A percentile compares a stretch with the other conserved stretches of the same genome.
These are phyloP conservation scores for Pediacus dermestoides DNA, from an alignment of 2,888 invertebrate genomes.

Conservation along the genomic window DNA sequence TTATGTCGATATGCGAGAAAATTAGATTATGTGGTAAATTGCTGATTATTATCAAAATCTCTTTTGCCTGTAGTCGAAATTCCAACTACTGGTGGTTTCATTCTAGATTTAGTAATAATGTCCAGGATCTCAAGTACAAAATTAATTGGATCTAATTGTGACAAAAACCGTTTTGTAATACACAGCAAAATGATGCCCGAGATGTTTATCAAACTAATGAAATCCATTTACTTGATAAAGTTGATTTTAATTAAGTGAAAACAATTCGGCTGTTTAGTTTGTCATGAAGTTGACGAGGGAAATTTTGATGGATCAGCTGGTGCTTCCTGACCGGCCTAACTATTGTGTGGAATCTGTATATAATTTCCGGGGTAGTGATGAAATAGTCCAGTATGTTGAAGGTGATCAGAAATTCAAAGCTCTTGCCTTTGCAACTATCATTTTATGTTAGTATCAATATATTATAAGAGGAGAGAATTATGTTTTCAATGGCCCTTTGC, in stretches of 20 bases:
- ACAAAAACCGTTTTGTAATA: too few relatives aligned
- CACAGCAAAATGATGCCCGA: too few relatives aligned
- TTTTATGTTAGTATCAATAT: neutral
- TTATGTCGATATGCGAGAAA: too few relatives aligned
- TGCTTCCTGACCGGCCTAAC: constrained; percentile 25
- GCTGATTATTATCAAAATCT: too few relatives aligned
- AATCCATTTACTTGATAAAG: constrained; percentile 18
- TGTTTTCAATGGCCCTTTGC: neutral
- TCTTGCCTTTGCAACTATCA: too few relatives aligned
- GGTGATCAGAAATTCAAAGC: constrained; percentile 6
- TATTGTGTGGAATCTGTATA: constrained; percentile 36
- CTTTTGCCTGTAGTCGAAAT: too few relatives aligned
- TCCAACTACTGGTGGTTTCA: too few relatives aligned
- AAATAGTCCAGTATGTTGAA: constrained; percentile 22
- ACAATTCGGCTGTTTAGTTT: constrained; percentile 21
- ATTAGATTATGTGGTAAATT: too few relatives aligned
- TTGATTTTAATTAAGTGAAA: constrained; percentile 23
- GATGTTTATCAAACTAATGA: constrained; percentile 4
- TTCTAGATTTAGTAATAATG: too few relatives aligned
- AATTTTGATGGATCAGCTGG: constrained; percentile 24
- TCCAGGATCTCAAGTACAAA: too few relatives aligned
- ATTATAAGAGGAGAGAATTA: neutral
- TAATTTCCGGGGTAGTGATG: constrained; percentile 35
- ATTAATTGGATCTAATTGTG: too few relatives aligned
- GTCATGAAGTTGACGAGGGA: constrained; percentile 14